Base-by-base conservation (phyloP, 1,140 invertebrate genomes). In the Zaprionus kolodkinae region DNA sequence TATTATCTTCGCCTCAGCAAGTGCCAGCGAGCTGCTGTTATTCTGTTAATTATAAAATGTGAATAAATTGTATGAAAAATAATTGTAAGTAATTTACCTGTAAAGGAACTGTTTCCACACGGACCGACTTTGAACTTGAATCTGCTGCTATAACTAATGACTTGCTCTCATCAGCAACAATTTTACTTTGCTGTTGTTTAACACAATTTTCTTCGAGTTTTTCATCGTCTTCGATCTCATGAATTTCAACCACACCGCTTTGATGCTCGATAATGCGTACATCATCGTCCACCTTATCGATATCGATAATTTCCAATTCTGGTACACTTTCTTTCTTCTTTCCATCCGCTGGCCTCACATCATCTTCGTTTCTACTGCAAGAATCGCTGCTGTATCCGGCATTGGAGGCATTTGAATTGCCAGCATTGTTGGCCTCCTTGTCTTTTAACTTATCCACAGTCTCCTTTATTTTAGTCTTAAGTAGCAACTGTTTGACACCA, bases 1-100 rank as follows among this genome's bases (percentile, higher is more conserved):
- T 72, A 96, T 95, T n/a, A 96, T 92, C 85, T 95, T 95, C 1
- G 95, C 95, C 81, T 96, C 95, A 55, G 93, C 93, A 61, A 94
- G 92, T 5, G 92, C 93, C 59, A 94, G 89, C 72, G 93, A 92
- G 38, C 93, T 79, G 9, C 72, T 77, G 9, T 57, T 48, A 13
- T 3, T 35, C 87, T 91, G 55, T 2, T 70, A 66, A 10, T 0
- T 9, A 12, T 9, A 50, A 59, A 60, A 15, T 61, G 3, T 27
- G n/a, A 54, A 30, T 54, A 3, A 30, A 25, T 27, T n/a, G 1
- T n/a, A n/a, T 15, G 1, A 15, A 9, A 9, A 15, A 15, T 9
- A 13, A 55, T 33, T 27, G 7, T 0, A 33, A 33, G 5, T 13
- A 55, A 33, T 3, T 25, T 27, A 15, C 27, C n/a, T 27, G 54